These are phyloP conservation scores for Delphinus delphis DNA, from an alignment of 2,113 vertebrate species.

Conservation along the genomic window DNA sequence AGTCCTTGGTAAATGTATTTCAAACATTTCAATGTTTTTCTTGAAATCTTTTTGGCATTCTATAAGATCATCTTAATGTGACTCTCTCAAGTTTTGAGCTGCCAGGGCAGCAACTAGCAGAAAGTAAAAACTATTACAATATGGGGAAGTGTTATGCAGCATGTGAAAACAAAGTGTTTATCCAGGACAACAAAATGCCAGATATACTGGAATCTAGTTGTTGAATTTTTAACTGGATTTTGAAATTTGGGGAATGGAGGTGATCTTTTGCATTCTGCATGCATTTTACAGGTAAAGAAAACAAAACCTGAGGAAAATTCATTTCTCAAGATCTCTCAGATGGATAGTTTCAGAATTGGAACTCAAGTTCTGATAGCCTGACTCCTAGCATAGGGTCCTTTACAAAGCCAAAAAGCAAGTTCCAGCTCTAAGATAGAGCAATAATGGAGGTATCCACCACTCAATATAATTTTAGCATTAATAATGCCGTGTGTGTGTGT, in stretches of 20 bases:
- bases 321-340: background rate
- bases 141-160: background rate
- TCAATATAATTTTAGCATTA: background rate
- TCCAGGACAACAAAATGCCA: background rate
- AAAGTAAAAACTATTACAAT: background rate
- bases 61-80: background rate
- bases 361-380: background rate
- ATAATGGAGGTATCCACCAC: background rate
- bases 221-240: background rate
- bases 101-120: background rate
- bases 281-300: background rate
- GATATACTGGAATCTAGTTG: background rate
- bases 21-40: background rate
- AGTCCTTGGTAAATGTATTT: background rate
- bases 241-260: background rate
- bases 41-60: background rate
- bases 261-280: background rate
- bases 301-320: background rate
- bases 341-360: background rate
- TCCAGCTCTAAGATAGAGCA: background rate
- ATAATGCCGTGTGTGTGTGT: background rate
- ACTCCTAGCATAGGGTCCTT: background rate
- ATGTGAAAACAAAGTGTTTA: background rate
- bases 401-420: background rate
- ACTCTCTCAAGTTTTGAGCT: background rate